Base-by-base conservation (phyloP, 2,797 vertebrate species). In the Coccyzus lansbergi region DNA sequence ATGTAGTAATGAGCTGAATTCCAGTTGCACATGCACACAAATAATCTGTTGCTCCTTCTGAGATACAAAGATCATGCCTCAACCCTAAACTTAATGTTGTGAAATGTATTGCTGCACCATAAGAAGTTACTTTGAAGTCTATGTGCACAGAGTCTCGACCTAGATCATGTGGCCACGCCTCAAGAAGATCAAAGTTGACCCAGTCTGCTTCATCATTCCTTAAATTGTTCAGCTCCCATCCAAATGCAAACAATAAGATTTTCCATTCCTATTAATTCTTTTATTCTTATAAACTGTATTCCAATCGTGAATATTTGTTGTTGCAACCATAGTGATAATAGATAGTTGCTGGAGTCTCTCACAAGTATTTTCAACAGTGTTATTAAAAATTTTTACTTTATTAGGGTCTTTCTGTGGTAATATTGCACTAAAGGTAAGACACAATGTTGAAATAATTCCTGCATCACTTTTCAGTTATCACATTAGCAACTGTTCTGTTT, bases 281-380 rank as follows among this genome's bases (percentile, higher is more conserved):
- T 90, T 70, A 90, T 85, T 86, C 25, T 84, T 90, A 65, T 65
- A 63, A 93, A 83, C 76, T 88, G 93, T 53, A 88, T 93, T 89
- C 84, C 86, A 76, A 38, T 16, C 52, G 53, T 2, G 31, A 82
- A 52, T 93, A 94, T 94, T 95, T 93, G 83, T 84, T 95, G 84
- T 91, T 93, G 92, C 81, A 94, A 72, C 93, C 76, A 93, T 91
- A 94, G 86, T 18, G 58, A 95, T 78, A 90, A 72, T 72, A 93
- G 51, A 69, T 60, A 94, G 48, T 83, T 92, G 64, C 72, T 70
- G 70, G 64, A 92, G 74, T 64, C 29, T 34, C 29, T 72, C 58
- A 60, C 31, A 70, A 86, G 53, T 46, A 78, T 92, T 95, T 89
- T 83, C 72, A 86, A 88, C 60, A 15, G 59, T 24, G 46, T 51